Evolutionary conservation across 2,113 vertebrate genomes (phyloP).

Genomic region (Barbus barbus): DNA sequence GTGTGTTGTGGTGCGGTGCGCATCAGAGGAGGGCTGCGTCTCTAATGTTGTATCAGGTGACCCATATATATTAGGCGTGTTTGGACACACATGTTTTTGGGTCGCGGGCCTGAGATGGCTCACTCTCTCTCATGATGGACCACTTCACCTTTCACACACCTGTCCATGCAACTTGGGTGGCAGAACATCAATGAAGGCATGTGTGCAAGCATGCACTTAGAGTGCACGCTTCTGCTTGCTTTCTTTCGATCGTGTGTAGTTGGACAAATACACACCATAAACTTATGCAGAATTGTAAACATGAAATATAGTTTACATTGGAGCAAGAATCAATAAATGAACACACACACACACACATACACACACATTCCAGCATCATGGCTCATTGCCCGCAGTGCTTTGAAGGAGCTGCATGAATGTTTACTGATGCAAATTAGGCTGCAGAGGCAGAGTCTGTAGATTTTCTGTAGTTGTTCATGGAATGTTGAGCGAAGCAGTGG

Average conservation of each 20-base stretch:
- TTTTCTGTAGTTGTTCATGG: slow-evolving; percentile 64
- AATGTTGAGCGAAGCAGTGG: slow-evolving; percentile 63
- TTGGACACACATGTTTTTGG: slow-evolving; percentile 26
- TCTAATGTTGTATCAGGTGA: slow-evolving; percentile 74
- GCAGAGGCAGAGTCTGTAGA: slow-evolving; percentile 60
- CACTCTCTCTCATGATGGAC: slow-evolving; percentile 63
- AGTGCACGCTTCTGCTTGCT: not conserved
- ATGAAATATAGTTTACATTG: slow-evolving; percentile 48
- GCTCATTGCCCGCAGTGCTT: slow-evolving; percentile 69
- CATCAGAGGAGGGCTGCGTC: slow-evolving; percentile 60
- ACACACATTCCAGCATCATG: slow-evolving; percentile 64
- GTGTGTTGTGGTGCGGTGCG: slow-evolving; percentile 54
- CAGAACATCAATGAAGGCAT: slow-evolving; percentile 61
- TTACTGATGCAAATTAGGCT: slow-evolving; percentile 80
- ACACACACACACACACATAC: slow-evolving; percentile 29
- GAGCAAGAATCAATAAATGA: slow-evolving; percentile 53
- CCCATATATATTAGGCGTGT: slow-evolving; percentile 60
- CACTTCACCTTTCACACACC: slow-evolving; percentile 61
- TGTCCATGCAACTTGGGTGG: slow-evolving; percentile 78
- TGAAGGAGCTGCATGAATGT: slow-evolving; percentile 69
- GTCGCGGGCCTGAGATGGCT: slow-evolving; percentile 47
- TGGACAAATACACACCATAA: slow-evolving; percentile 27
- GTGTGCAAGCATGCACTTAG: slow-evolving; percentile 44
- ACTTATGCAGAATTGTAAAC: slow-evolving; percentile 1
- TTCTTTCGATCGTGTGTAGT: not conserved